Evolutionary conservation across 2,888 invertebrate species (phyloP), one percentile per base, ranked within the genome.

Genomic region (Bruchidius siliquastri): DNA sequence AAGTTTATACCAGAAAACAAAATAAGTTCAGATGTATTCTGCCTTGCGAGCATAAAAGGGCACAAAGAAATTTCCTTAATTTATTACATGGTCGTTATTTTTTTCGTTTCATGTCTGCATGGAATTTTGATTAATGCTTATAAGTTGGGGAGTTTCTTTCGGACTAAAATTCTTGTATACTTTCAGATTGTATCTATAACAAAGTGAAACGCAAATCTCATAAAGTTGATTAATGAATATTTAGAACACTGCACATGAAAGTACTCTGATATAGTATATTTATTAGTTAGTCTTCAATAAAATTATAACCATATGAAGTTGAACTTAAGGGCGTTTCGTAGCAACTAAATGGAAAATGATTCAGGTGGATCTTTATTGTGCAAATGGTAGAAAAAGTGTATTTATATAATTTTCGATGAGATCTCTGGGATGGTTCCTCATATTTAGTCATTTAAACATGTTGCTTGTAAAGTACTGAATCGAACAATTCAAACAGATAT

Each of bases 1-100:
- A 81, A 81, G 81, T 82, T 82, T 82, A 82, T 80, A 79, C 81
- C 79, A 80, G 49, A 81, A 82, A 82, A 83, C 82, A 83, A 82
- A 82, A 82, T 82, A 81, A 78, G 79, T 77, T 72, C 69, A 77
- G 77, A 80, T 79, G 78, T 69, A 69, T 66, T 72, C 67, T 67
- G 21, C 26, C 70, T 70, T 72, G 21, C 70, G 72, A 73, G 69
- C 71, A 70, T 69, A 71, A 69, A 71, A 67, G 71, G 32, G 49
- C 20, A 67, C 69, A 68, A 71, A 67, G 73, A 71, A 71, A 70
- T 72, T 22, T 26, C 49, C 68, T 73, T 20, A 69, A 73, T 73
- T 73, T 73, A 73, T 73, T 70, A 67, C 49, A 49, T 49, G 49
- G 10, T 49, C 49, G 49, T 13, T 49, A 49, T 49, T 49, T 49